A percentile compares a stretch with the other conserved stretches of the same genome.
phyloP scores from a whole-genome alignment of 2,113 vertebrate species.

The Elephas maximus region DNA sequence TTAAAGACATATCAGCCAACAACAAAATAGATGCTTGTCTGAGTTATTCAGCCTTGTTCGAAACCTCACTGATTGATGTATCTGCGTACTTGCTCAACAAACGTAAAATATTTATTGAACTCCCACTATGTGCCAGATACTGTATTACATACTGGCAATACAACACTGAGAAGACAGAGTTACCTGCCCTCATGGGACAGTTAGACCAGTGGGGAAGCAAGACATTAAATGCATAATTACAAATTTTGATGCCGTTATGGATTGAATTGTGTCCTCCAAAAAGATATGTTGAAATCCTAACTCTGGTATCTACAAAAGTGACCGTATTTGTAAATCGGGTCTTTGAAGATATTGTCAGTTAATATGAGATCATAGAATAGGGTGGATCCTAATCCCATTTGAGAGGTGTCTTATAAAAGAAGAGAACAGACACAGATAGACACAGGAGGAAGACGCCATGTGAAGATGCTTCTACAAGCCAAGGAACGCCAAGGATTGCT shows the following conservation, averaged over 20 bases:
- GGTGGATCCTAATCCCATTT: not conserved
- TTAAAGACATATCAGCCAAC: not conserved
- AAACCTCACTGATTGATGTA: not conserved
- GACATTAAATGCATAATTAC: not conserved
- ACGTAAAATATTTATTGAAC: constrained; percentile 2
- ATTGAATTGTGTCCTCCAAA: not conserved
- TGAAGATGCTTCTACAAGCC: not conserved
- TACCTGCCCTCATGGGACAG: not conserved
- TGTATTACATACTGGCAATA: not conserved
- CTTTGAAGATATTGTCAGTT: not conserved
- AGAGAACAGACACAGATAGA: not conserved
- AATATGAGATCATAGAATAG: not conserved
- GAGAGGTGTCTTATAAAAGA: not conserved
- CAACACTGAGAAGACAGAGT: not conserved
- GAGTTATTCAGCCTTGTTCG: not conserved
- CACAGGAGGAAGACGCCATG: not conserved
- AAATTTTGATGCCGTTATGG: not conserved
- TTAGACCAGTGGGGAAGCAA: not conserved
- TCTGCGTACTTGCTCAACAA: not conserved
- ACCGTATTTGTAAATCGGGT: not conserved
- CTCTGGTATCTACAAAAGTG: not conserved
- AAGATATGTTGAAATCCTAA: not conserved
- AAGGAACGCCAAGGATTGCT: not conserved
- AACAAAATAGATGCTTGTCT: not conserved
- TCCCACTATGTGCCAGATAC: not conserved